Conservation (phyloP, 2,113 vertebrate species). For the Bos indicus region DNA sequence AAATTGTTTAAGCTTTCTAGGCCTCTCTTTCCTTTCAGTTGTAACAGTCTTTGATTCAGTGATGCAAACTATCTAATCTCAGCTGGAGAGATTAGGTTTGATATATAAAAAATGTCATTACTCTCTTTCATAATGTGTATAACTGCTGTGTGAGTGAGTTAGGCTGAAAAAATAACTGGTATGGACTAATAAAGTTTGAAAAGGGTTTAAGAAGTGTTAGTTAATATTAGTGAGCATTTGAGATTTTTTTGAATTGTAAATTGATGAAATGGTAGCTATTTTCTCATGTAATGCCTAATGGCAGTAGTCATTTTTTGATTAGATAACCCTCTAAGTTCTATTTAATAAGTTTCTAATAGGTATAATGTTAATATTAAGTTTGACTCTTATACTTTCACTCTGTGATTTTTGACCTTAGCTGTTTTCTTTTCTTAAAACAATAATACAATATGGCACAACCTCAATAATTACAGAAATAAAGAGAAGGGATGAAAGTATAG, state of each 20-base stretch:
- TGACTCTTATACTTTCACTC: conserved; percentile 73
- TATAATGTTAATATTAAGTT: conserved; percentile 59
- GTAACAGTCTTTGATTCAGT: not conserved
- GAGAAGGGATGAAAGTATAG: not conserved
- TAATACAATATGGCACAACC: conserved; percentile 17
- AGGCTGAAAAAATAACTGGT: conserved; percentile 4
- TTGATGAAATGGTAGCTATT: not conserved
- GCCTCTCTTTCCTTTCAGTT: not conserved
- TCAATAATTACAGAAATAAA: conserved; percentile 52
- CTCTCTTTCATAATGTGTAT: not conserved
- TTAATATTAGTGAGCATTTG: conserved; percentile 19
- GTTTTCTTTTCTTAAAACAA: conserved; percentile 74
- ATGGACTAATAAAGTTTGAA: not conserved
- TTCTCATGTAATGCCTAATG: not conserved
- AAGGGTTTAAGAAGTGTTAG: conserved; percentile 24
- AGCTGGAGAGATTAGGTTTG: not conserved
- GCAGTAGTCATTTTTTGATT: not conserved
- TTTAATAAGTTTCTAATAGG: conserved; percentile 50
- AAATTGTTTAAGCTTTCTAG: not conserved
- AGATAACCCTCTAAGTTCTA: not conserved
- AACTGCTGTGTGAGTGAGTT: not conserved
- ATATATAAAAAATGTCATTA: not conserved
- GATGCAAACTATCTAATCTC: not conserved
- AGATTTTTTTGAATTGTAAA: not conserved
- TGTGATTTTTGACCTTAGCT: conserved; percentile 77